Percentiles rank a stretch among this genome's conserved stretches.
phyloP scores from a whole-genome alignment of 2,888 invertebrate genomes.

The Cataglyphis albicans region DNA sequence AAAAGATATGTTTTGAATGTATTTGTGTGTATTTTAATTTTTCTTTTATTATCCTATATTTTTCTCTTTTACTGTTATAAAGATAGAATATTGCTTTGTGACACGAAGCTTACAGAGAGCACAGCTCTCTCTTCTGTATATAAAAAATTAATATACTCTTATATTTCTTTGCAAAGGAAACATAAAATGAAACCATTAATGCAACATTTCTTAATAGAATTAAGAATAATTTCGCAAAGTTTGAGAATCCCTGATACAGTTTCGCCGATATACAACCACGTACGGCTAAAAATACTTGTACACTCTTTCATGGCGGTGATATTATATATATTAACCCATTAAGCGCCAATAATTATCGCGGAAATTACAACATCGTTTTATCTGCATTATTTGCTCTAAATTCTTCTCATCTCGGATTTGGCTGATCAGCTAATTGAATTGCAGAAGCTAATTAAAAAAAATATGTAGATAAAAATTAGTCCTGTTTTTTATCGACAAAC shows the following conservation, averaged over 20 bases:
- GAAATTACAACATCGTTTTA: not conserved
- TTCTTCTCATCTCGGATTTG: no score
- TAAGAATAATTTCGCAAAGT: slow-evolving; percentile 1
- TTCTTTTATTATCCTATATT: slow-evolving; percentile 5
- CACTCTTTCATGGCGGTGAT: not conserved
- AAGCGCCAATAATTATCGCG: slow-evolving; percentile 23
- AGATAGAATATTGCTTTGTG: not conserved
- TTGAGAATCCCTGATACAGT: slow-evolving; percentile 45
- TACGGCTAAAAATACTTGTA: not conserved
- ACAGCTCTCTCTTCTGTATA: not conserved
- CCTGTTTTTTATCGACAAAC: no score
- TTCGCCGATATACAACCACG: not conserved
- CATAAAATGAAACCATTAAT: not conserved
- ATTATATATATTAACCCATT: slow-evolving; percentile 34
- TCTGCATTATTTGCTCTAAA: not conserved
- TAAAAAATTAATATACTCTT: slow-evolving; percentile 7
- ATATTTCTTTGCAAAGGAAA: not conserved
- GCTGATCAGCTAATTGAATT: no score
- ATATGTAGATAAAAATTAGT: no score
- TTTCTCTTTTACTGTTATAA: not conserved
- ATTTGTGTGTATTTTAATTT: slow-evolving; percentile 10
- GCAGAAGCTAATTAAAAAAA: no score
- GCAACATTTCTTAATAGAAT: not conserved
- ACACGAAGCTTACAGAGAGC: not conserved
- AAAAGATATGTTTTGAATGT: not conserved